Evolutionary conservation across 2,797 vertebrate genomes (phyloP).

Genomic region (Pangasius macronema): DNA sequence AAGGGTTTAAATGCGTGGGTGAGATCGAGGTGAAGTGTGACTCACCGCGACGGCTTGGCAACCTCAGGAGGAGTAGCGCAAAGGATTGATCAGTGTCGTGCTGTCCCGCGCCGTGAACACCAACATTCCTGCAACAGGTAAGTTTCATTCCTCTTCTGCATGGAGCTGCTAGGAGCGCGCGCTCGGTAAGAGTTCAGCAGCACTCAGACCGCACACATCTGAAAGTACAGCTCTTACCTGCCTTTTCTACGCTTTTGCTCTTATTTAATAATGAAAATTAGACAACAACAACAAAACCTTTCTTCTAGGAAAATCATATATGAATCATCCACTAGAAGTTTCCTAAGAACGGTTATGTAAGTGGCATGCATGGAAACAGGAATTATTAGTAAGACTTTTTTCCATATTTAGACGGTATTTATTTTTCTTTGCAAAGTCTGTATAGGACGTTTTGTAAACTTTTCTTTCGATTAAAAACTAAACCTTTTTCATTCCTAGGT

Average conservation of each 20-base stretch:
- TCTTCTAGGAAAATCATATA: not conserved
- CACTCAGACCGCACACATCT: slow-evolving; percentile 57
- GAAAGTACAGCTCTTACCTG: slow-evolving; percentile 4
- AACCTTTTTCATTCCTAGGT: not conserved
- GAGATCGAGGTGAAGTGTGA: slow-evolving; percentile 48
- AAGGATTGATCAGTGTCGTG: slow-evolving; percentile 1
- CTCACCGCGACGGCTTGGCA: slow-evolving; percentile 51
- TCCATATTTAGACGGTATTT: not conserved
- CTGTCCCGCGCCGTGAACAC: slow-evolving; percentile 11
- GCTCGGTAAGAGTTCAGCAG: slow-evolving; percentile 37
- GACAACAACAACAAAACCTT: not conserved
- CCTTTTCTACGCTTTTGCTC: not conserved
- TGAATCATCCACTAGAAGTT: not conserved
- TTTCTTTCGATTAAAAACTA: not conserved
- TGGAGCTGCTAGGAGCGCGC: slow-evolving; percentile 26
- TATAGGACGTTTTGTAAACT: not conserved
- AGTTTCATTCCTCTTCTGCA: slow-evolving; percentile 44
- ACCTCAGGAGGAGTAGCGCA: slow-evolving; percentile 33
- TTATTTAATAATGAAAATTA: not conserved
- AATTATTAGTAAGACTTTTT: not conserved
- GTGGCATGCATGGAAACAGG: not conserved
- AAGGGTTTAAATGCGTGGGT: slow-evolving; percentile 51
- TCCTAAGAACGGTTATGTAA: slow-evolving; percentile 17
- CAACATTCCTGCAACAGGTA: slow-evolving; percentile 58
- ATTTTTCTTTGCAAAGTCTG: not conserved